Evolutionary conservation across 2,888 invertebrate species (phyloP), one percentile per base, ranked within the genome.

Genomic region (Apamea sordens): DNA sequence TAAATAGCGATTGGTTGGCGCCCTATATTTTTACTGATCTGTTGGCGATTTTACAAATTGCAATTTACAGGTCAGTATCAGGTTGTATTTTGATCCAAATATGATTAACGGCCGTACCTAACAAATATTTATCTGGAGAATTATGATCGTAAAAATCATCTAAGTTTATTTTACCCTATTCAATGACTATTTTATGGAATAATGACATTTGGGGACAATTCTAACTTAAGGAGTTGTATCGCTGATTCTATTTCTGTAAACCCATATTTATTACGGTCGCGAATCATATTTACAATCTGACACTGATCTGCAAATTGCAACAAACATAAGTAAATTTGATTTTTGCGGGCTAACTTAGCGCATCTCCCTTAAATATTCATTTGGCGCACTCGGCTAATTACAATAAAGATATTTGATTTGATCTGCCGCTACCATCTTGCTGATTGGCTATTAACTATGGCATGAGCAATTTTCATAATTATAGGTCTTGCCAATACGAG

Each of bases 1-100:
- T 69, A 53, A 50, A 69, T 53, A 18, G 8, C 15, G n/a, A 77
- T 50, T 61, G 59, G 18, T 28, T 67, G 53, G 50, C 41, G 68
- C 18, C 59, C 67, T 59, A 76, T 77, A 41, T 47, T 47, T 76
- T 50, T 28, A 50, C 67, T 36, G 56, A 65, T 15, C 41, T 36
- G 28, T 41, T 28, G 56, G 41, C 50, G 36, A 76, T 67, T 56
- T 77, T 32, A 61, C 21, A 59, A 11, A 59, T n/a, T 11, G 10
- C n/a, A 59, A 11, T n/a, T n/a, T n/a, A n/a, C 56, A n/a, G 56
- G 56, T 56, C 56, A 11, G 11, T n/a, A n/a, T 24, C 24, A 3
- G 10, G 24, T 56, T 11, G 3, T 56, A 56, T 56, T 1, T n/a
- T n/a, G n/a, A n/a, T n/a, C n/a, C n/a, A n/a, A n/a, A 11, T 24